Evolutionary conservation across 2,113 vertebrate genomes (phyloP).

Genomic region (Nothoprocta perdicaria): DNA sequence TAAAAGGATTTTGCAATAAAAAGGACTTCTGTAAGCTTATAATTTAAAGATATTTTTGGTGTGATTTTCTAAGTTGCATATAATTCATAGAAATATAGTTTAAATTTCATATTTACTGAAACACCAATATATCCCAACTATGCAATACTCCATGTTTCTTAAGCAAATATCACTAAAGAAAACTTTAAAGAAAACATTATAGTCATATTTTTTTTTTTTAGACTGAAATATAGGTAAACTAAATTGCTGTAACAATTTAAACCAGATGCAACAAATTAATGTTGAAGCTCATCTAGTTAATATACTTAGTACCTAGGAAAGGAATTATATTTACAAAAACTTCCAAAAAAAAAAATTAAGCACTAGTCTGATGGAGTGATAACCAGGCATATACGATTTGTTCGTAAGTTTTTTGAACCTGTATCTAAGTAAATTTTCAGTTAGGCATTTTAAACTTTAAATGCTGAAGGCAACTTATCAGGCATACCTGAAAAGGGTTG

Average conservation of each 20-base stretch:
- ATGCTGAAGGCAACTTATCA: background rate
- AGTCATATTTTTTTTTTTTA: background rate
- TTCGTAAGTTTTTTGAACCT: background rate
- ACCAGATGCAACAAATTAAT: background rate
- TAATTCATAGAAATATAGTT: background rate
- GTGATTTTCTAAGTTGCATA: background rate
- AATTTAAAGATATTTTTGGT: background rate
- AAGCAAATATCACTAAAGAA: background rate
- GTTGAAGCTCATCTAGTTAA: background rate
- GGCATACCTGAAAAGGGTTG: background rate
- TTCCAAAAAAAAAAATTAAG: background rate
- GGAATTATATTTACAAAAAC: background rate
- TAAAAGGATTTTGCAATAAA: background rate
- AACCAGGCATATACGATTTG: background rate
- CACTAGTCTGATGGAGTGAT: background rate
- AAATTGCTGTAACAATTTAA: background rate
- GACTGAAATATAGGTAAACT: background rate
- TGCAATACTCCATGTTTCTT: background rate
- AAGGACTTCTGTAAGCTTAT: background rate
- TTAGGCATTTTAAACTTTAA: slow-evolving; percentile 1
- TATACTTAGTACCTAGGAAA: background rate
- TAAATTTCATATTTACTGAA: background rate
- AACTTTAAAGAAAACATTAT: background rate
- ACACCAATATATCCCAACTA: background rate
- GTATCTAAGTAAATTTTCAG: background rate